Evolutionary conservation across 2,113 vertebrate species (phyloP).

Genomic region (Myanophis thanlyinensis): DNA sequence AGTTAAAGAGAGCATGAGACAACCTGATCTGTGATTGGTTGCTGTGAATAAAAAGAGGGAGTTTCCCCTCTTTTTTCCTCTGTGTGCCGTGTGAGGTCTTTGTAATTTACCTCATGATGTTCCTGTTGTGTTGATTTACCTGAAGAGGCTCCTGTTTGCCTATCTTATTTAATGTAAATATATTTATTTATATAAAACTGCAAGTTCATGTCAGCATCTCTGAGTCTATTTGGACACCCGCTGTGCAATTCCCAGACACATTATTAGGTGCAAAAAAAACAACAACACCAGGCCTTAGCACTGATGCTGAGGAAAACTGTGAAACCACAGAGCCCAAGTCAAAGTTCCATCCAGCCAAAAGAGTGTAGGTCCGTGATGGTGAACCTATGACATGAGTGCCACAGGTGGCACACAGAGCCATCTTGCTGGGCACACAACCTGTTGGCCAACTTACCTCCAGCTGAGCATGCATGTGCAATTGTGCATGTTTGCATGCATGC

Average conservation of each 20-base stretch:
- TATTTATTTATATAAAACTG: background rate
- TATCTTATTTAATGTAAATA: background rate
- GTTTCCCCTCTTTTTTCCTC: background rate
- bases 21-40: background rate
- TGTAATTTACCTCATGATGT: background rate
- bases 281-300: background rate
- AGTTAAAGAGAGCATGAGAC: background rate
- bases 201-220: background rate
- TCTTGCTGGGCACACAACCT: no score
- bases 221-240: background rate
- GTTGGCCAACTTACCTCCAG: no score
- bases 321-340: background rate
- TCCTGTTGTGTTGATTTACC: background rate
- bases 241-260: background rate
- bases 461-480: no score
- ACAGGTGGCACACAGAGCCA: no score
- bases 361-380: no score
- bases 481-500: no score
- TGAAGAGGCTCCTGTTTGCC: background rate
- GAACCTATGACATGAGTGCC: no score
- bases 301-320: background rate
- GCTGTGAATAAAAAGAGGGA: background rate
- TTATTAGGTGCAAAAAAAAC: slow-evolving; percentile 4
- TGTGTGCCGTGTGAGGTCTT: background rate
- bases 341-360: background rate